A percentile compares a stretch with the other conserved stretches of the same genome.
Evolutionary conservation across 2,113 vertebrate species (phyloP).

Genomic region (Melanotaenia duboulayi): DNA sequence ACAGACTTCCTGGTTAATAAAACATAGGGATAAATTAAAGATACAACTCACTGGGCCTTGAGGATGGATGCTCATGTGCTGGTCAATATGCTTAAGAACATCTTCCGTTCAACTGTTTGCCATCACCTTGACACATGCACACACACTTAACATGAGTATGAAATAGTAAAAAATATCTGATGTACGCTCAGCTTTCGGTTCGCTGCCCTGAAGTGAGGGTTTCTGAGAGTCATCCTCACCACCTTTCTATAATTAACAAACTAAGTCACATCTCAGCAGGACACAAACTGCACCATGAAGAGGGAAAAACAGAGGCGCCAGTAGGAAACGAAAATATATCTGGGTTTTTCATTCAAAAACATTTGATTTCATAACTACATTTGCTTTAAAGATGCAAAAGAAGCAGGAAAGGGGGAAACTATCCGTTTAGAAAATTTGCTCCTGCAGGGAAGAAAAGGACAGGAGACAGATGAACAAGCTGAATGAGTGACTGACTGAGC

Average conservation of each 20-base stretch:
- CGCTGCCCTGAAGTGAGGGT: not conserved
- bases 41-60: slow-evolving; percentile 39
- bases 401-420: not conserved
- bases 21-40: slow-evolving; percentile 72
- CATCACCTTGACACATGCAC: not conserved
- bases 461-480: too few relatives aligned
- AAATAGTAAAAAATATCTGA: slow-evolving; percentile 43
- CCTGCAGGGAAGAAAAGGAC: too few relatives aligned
- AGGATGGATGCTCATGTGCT: not conserved
- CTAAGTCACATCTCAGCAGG: slow-evolving; percentile 33
- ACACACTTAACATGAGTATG: slow-evolving; percentile 8
- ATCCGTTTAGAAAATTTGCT: too few relatives aligned
- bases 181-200: slow-evolving; percentile 18
- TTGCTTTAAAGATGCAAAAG: not conserved
- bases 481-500: too few relatives aligned
- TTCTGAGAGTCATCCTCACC: slow-evolving; percentile 5
- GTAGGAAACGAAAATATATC: not conserved
- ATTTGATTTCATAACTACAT: too few relatives aligned
- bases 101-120: slow-evolving; percentile 34
- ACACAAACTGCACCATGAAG: slow-evolving; percentile 17
- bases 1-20: slow-evolving; percentile 63
- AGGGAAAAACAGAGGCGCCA: not conserved
- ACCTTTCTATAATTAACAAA: slow-evolving; percentile 43
- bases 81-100: not conserved
- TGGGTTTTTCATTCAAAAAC: too few relatives aligned